Conservation (phyloP, 2,888 invertebrate genomes). For the Callyntrura sp. region DNA sequence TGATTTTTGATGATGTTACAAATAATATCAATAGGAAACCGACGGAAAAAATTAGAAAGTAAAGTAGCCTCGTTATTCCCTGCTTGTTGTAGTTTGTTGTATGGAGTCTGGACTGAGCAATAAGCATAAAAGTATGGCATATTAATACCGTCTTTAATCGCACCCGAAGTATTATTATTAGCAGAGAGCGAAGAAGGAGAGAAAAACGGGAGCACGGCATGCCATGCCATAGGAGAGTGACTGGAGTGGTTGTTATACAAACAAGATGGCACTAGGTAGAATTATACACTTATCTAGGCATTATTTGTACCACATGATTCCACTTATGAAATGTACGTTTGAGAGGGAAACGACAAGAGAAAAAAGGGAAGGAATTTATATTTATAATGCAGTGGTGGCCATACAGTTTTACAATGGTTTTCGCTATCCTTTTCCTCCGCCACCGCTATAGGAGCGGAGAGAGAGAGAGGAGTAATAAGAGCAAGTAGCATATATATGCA, state of each 20-base stretch:
- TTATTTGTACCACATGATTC: not conserved
- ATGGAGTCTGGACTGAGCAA: not conserved
- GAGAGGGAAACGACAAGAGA: not conserved
- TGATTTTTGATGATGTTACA: constrained; percentile 1
- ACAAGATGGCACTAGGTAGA: constrained; percentile 38
- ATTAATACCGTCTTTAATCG: constrained; percentile 63
- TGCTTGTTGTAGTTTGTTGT: constrained; percentile 4
- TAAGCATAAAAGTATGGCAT: constrained; percentile 54
- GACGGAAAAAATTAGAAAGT: not conserved
- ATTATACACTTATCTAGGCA: not conserved
- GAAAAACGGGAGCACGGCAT: constrained; percentile 38
- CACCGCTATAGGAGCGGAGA: too few relatives aligned
- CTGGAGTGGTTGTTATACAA: not conserved
- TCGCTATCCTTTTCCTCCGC: not conserved
- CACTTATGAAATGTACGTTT: not conserved
- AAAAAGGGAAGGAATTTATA: constrained; percentile 26
- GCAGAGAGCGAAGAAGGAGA: not conserved
- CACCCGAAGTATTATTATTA: not conserved
- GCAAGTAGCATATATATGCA: constrained; percentile 37
- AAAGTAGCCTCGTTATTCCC: not conserved
- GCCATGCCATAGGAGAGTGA: constrained; percentile 8
- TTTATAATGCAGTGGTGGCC: constrained; percentile 10
- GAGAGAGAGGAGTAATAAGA: too few relatives aligned
- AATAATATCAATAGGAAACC: constrained; percentile 20
- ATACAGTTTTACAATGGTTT: not conserved